These are phyloP conservation scores for Scolopax rusticola DNA, from an alignment of 2,797 vertebrate species.

Conservation along the genomic window DNA sequence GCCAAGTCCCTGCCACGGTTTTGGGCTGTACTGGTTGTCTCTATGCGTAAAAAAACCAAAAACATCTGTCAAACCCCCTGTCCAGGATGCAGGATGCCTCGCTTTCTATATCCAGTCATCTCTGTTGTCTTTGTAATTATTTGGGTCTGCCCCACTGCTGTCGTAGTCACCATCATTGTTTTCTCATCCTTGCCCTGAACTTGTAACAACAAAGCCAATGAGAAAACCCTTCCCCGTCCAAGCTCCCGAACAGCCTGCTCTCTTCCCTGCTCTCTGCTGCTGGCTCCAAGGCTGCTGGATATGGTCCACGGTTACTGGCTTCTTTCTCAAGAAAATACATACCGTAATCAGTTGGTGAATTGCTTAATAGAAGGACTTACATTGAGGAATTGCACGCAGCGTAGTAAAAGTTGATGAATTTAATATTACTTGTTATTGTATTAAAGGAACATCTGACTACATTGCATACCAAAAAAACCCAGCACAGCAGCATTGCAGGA, in stretches of 20 bases:
- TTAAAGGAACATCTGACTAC: neutral
- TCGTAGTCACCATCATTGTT: neutral
- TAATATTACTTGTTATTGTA: neutral
- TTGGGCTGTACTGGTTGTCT: neutral
- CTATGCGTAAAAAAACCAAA: neutral
- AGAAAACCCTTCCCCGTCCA: neutral
- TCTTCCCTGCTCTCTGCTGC: neutral
- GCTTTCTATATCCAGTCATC: neutral
- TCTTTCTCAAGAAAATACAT: constrained; percentile 25
- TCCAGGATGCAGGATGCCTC: neutral
- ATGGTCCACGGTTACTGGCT: neutral
- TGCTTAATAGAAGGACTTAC: constrained; percentile 22
- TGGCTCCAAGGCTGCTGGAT: constrained; percentile 22
- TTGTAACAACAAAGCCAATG: neutral
- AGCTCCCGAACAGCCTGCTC: neutral
- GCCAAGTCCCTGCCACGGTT: neutral
- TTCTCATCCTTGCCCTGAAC: neutral
- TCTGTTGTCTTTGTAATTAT: neutral
- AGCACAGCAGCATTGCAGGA: neutral
- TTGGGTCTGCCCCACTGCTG: neutral
- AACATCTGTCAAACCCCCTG: neutral
- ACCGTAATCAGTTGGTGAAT: neutral
- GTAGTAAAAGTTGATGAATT: constrained; percentile 27
- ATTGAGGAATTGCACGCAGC: neutral
- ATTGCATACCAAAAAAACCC: neutral